A percentile compares a stretch with the other conserved stretches of the same genome.
These are phyloP conservation scores for Erynnis tages DNA, from an alignment of 2,888 invertebrate species.

Conservation along the genomic window DNA sequence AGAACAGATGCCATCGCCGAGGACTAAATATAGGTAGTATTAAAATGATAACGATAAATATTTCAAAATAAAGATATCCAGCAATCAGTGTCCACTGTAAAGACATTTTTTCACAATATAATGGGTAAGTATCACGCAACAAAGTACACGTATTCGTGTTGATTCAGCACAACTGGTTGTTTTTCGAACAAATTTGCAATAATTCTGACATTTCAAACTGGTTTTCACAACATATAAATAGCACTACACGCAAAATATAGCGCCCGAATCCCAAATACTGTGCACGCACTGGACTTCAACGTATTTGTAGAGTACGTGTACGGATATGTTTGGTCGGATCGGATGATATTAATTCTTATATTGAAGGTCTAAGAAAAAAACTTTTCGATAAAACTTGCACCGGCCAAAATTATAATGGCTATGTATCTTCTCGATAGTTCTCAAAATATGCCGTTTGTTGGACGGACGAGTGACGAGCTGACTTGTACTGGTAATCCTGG, in stretches of 20 bases:
- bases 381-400: too few species aligned
- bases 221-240: slow-evolving; percentile 4
- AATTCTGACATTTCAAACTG: slow-evolving; percentile 7
- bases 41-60: slow-evolving; percentile 83
- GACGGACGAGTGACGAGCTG: too few species aligned
- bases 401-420: too few species aligned
- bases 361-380: too few species aligned
- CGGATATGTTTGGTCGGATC: too few species aligned
- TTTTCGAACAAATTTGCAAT: not conserved
- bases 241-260: not conserved
- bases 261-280: too few species aligned
- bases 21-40: slow-evolving; percentile 87
- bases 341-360: too few species aligned
- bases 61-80: slow-evolving; percentile 86
- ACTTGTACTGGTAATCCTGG: too few species aligned
- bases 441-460: too few species aligned
- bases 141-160: not conserved
- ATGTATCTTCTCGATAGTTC: too few species aligned
- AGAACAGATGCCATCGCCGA: slow-evolving; percentile 87
- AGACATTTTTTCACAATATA: slow-evolving; percentile 80
- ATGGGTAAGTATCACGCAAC: slow-evolving; percentile 23
- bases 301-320: too few species aligned
- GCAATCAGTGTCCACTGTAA: slow-evolving; percentile 90
- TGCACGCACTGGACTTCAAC: too few species aligned
- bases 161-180: slow-evolving; percentile 8